Percentiles rank a stretch among this genome's conserved stretches.
Evolutionary conservation across 2,797 vertebrate genomes (phyloP).

Genomic region (Chrosomus eos): DNA sequence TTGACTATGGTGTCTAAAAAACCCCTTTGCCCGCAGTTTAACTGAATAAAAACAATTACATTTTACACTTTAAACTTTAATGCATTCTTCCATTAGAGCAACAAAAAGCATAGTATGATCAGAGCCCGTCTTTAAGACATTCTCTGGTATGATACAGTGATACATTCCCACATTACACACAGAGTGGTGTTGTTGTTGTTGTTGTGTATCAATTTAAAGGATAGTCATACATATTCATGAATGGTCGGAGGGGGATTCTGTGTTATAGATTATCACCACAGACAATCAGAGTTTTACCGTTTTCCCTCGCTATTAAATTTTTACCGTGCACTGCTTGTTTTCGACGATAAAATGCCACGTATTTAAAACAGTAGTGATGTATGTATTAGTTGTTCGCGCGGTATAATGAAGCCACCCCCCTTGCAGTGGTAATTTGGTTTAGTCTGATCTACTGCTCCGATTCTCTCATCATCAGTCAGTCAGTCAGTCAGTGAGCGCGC

Average conservation of each 20-base stretch:
- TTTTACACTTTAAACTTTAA: background rate
- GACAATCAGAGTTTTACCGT: background rate
- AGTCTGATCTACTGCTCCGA: background rate
- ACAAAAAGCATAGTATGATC: background rate
- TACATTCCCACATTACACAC: background rate
- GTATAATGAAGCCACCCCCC: background rate
- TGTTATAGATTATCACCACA: no score
- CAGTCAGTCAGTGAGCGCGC: constrained; percentile 3
- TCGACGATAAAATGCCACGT: background rate
- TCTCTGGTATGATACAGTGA: no score
- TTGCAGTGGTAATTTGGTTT: background rate
- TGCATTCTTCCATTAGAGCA: background rate
- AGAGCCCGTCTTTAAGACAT: no score
- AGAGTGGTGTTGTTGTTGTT: no score
- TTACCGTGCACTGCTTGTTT: accelerated
- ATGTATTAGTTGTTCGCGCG: background rate
- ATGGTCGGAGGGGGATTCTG: background rate
- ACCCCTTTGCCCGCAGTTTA: background rate
- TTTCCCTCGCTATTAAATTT: background rate
- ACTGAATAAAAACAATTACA: background rate
- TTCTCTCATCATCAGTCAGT: background rate
- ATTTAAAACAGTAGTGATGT: background rate
- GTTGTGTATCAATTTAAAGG: constrained; percentile 21
- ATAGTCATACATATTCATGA: constrained; percentile 16
- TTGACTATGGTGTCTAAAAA: no score